Evolutionary conservation across 2,113 vertebrate genomes (phyloP).

Genomic region (Daphoenositta chrysoptera): DNA sequence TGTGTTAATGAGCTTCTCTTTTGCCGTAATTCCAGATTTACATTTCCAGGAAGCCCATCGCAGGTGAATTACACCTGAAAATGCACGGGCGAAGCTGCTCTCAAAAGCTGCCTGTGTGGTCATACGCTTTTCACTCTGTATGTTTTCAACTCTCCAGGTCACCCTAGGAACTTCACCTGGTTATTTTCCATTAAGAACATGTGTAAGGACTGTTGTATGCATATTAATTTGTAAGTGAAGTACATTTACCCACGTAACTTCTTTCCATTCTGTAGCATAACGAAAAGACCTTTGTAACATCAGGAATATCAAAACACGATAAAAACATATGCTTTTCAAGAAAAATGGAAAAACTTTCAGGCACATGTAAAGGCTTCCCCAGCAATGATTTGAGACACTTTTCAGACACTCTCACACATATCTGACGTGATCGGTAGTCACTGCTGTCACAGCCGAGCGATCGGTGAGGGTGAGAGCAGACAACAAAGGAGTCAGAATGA

Average conservation of each 20-base stretch:
- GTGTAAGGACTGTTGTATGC: not conserved
- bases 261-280: not conserved
- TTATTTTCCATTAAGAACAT: not conserved
- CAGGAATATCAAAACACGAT: not conserved
- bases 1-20: not conserved
- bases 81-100: not conserved
- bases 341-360: not conserved
- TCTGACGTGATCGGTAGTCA: not conserved
- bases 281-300: not conserved
- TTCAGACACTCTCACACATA: not conserved
- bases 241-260: not conserved
- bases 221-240: not conserved
- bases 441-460: not conserved
- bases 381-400: not conserved
- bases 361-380: not conserved
- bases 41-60: not conserved
- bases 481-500: not conserved
- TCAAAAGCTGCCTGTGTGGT: not conserved
- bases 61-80: not conserved
- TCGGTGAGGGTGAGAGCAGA: not conserved
- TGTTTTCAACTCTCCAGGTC: not conserved
- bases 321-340: not conserved
- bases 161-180: not conserved
- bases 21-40: not conserved
- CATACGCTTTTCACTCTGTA: not conserved